A percentile compares a stretch with the other conserved stretches of the same genome.
phyloP scores from a whole-genome alignment of 2,888 invertebrate species.

The Mellilla xanthometata region DNA sequence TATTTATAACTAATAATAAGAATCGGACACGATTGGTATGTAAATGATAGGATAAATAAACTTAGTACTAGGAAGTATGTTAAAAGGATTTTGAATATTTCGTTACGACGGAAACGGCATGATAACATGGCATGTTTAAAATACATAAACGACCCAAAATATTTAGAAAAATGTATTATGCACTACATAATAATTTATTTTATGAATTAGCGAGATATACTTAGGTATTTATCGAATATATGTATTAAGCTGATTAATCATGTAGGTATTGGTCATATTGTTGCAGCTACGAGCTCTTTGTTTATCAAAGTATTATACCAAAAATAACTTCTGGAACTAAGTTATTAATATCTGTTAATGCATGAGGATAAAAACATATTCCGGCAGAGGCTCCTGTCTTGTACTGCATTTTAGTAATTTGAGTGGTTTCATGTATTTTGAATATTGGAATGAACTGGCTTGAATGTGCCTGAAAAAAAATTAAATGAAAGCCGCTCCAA shows the following conservation, averaged over 20 bases:
- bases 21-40: constrained; percentile 35
- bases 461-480: constrained; percentile 75
- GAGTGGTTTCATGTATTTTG: constrained; percentile 65
- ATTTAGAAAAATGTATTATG: constrained; percentile 1
- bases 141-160: constrained; percentile 57
- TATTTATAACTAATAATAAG: constrained; percentile 28
- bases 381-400: too few species aligned
- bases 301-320: constrained; percentile 1
- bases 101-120: constrained; percentile 57
- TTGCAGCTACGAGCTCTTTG: neutral
- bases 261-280: constrained; percentile 2
- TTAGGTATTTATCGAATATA: neutral
- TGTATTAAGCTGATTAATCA: constrained; percentile 1
- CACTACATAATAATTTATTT: constrained; percentile 1
- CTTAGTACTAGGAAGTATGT: constrained; percentile 49
- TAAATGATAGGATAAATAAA: constrained; percentile 34
- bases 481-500: constrained; percentile 79
- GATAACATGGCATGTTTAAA: constrained; percentile 57
- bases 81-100: constrained; percentile 59
- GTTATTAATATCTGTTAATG: too few species aligned
- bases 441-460: constrained; percentile 77
- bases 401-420: constrained; percentile 2
- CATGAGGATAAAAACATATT: too few species aligned
- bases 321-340: neutral
- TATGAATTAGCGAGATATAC: neutral